A percentile compares a stretch with the other conserved stretches of the same genome.
phyloP scores from a whole-genome alignment of 2,113 vertebrate species.

The Grallaria varia region DNA sequence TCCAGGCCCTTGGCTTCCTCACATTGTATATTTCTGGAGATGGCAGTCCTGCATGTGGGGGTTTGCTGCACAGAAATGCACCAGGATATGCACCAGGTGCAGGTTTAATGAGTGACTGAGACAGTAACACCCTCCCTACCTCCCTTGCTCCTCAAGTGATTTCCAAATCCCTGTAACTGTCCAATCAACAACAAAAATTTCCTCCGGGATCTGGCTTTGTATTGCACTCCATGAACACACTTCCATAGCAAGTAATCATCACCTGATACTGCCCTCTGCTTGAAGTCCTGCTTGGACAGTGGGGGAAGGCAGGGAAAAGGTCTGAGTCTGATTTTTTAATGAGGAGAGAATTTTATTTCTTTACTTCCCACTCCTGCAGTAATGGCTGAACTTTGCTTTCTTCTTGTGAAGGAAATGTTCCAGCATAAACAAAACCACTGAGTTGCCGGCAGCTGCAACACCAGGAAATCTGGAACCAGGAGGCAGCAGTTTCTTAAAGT shows the following conservation, averaged over 20 bases:
- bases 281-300: neutral
- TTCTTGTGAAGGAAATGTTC: neutral
- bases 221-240: neutral
- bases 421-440: neutral
- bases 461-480: neutral
- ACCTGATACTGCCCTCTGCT: neutral
- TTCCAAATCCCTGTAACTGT: neutral
- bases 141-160: neutral
- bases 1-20: neutral
- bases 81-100: neutral
- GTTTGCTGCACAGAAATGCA: neutral
- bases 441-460: accelerated
- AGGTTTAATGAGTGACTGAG: neutral
- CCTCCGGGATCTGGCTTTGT: neutral
- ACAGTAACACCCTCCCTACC: neutral
- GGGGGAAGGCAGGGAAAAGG: neutral
- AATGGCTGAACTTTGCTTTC: constrained; percentile 3
- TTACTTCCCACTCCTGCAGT: neutral
- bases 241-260: neutral
- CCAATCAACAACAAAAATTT: neutral
- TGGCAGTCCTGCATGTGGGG: neutral
- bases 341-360: neutral
- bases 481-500: neutral
- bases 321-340: neutral
- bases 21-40: neutral